These are phyloP conservation scores for Petrosia ficiformis DNA, from an alignment of 37 sponge, comb jelly and placozoan species.

Conservation along the genomic window DNA sequence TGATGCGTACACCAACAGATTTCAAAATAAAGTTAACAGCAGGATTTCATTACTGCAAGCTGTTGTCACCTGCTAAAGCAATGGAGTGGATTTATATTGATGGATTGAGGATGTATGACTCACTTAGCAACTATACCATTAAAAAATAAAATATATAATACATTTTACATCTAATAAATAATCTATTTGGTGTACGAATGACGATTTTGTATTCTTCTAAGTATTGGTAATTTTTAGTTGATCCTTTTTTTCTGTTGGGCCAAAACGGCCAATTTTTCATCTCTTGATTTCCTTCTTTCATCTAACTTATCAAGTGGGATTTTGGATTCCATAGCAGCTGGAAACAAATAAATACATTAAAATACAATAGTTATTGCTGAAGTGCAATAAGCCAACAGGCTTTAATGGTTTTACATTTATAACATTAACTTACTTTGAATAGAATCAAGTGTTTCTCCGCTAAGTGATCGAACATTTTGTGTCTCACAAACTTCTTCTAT, in stretches of 20 bases:
- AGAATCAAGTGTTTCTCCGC: slow-evolving; percentile 61
- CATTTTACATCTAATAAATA: not conserved
- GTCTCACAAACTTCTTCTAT: slow-evolving; percentile 69
- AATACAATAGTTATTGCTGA: not conserved
- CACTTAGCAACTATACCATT: not conserved
- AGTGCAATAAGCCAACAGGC: not conserved
- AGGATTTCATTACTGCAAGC: slow-evolving; percentile 86
- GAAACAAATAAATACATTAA: too few species aligned
- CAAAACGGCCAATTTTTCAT: slow-evolving; percentile 64
- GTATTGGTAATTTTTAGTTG: not conserved
- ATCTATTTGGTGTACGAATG: not conserved
- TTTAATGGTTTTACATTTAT: too few species aligned
- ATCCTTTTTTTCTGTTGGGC: slow-evolving; percentile 41
- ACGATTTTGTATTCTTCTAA: not conserved
- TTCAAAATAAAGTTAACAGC: slow-evolving; percentile 38
- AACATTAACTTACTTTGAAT: slow-evolving; percentile 31
- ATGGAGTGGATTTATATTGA: slow-evolving; percentile 88
- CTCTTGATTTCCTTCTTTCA: slow-evolving; percentile 83
- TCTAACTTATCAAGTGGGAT: slow-evolving; percentile 70
- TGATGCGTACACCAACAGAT: slow-evolving; percentile 47
- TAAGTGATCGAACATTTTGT: slow-evolving; percentile 53
- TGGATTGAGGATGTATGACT: slow-evolving; percentile 63
- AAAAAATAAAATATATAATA: not conserved
- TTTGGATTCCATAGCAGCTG: slow-evolving; percentile 34
- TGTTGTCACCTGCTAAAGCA: slow-evolving; percentile 78